These are phyloP conservation scores for Nothoprocta perdicaria DNA, from an alignment of 2,113 vertebrate genomes.

Conservation along the genomic window DNA sequence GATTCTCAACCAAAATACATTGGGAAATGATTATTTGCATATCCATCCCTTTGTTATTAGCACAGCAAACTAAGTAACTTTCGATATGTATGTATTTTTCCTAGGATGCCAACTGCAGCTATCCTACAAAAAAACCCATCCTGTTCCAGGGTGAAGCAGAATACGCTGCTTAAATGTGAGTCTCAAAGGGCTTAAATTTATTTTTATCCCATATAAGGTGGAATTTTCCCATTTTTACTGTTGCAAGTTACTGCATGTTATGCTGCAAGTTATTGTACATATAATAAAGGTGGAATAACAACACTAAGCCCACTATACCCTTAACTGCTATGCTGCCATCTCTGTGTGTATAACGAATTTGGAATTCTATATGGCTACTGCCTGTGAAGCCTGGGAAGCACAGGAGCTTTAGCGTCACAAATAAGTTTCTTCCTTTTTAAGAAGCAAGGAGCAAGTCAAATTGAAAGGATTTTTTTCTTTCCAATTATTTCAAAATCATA, in stretches of 20 bases:
- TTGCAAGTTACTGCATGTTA: background rate
- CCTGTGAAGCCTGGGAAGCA: background rate
- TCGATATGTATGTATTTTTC: background rate
- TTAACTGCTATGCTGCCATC: background rate
- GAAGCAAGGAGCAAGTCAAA: background rate
- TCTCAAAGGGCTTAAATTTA: background rate
- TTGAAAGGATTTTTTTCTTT: background rate
- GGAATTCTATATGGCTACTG: background rate
- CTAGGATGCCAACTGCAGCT: background rate
- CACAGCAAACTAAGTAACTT: slow-evolving; percentile 10
- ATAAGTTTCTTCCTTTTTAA: background rate
- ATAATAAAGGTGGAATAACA: background rate
- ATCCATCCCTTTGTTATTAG: background rate
- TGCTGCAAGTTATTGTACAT: background rate
- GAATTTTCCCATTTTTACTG: background rate
- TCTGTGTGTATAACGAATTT: background rate
- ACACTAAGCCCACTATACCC: background rate
- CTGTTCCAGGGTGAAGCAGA: background rate
- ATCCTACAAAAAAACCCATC: background rate
- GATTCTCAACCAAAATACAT: background rate
- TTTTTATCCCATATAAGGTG: background rate
- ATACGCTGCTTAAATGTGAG: background rate
- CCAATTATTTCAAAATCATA: background rate
- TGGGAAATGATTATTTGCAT: background rate
- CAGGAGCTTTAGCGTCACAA: background rate